Base-by-base conservation (phyloP, 1,140 invertebrate genomes). In the Drosophila kepulauana region DNA sequence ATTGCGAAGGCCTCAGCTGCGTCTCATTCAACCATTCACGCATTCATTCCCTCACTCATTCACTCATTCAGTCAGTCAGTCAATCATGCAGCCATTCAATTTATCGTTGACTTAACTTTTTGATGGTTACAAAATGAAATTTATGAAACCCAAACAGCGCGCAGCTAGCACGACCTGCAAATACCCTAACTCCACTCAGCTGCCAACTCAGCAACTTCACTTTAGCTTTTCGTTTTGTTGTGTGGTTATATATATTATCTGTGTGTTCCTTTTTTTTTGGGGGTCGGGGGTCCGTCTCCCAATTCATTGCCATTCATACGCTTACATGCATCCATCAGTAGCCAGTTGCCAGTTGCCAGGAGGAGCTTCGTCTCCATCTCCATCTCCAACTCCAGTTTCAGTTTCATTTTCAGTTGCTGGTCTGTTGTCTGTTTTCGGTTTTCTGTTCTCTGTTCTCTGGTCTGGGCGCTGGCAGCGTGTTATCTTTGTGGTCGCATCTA, bases 51-150 rank as follows among this genome's bases (percentile, higher is more conserved):
- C 4, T 51, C 45, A 43, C 20, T 75, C 79, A 87, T 70, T 87
- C 84, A 87, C 68, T 87, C 84, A 80, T 59, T 75, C 84, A 88
- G 49, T 77, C 82, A 87, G 46, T 74, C 84, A 87, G 79, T 87
- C 82, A 87, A 82, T 87, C 82, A 82, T 68, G 73, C 79, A 78
- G 67, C 68, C 85, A 84, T 88, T 88, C 84, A 88, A 88, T 88
- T 88, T 89, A 88, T 87, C 81, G 85, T 89, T 89, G 80, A 78
- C 84, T 88, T 88, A 78, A 88, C 84, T 88, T 87, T 88, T 88
- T 87, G 84, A 88, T 88, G 85, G 78, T 68, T 81, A 84, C 84
- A 84, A 89, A 88, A 88, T 88, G 80, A 88, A 88, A 88, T 89
- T 88, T 87, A 87, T 87, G 79, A 59, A 72, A 33, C 13, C 10